Evolutionary conservation across 2,113 vertebrate species (phyloP).

Genomic region (Protobothrops mucrosquamatus): DNA sequence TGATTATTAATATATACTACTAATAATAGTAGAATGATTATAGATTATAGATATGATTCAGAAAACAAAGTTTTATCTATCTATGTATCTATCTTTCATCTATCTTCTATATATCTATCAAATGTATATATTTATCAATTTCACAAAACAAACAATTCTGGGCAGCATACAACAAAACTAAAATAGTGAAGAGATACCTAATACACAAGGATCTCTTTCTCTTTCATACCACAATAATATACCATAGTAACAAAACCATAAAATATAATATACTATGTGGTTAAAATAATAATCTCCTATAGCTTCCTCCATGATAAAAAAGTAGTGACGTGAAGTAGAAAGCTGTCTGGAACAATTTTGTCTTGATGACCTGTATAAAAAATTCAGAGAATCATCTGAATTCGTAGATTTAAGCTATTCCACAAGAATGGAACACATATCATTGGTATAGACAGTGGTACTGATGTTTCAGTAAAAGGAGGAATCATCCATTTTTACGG

Average conservation of each 20-base stretch:
- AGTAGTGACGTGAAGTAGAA: not conserved
- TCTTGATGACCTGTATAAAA: not conserved
- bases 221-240: not conserved
- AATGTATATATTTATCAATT: not conserved
- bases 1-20: conserved; percentile 19
- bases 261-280: not conserved
- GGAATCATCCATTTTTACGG: not conserved
- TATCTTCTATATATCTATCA: too few species aligned
- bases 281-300: not conserved
- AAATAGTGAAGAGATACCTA: not conserved
- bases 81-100: not conserved
- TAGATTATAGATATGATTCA: not conserved
- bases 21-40: not conserved
- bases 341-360: not conserved
- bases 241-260: not conserved
- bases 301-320: not conserved
- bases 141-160: not conserved
- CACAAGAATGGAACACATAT: not conserved
- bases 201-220: not conserved
- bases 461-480: not conserved
- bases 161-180: not conserved
- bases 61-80: not conserved
- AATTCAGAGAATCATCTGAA: not conserved
- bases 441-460: not conserved
- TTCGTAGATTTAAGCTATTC: not conserved